These are phyloP conservation scores for Trissonchulus latispiculum DNA, from an alignment of 2,888 invertebrate genomes.

Conservation along the genomic window DNA sequence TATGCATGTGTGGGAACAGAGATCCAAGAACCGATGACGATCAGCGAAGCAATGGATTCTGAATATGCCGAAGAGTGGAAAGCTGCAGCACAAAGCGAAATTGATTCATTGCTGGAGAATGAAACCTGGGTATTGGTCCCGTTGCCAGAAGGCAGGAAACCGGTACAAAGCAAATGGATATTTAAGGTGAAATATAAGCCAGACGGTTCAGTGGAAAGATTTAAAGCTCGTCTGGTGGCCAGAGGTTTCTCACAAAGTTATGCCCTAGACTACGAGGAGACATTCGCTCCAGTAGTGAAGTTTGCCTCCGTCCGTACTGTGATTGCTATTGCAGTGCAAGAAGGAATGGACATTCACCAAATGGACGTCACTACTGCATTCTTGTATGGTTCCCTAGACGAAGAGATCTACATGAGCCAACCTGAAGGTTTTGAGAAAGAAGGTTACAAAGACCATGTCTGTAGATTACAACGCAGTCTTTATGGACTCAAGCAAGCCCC, in stretches of 20 bases:
- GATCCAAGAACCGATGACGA: not conserved
- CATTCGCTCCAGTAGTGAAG: slow-evolving; percentile 27
- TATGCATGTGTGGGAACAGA: no score
- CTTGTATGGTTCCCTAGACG: slow-evolving; percentile 27
- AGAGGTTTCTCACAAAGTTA: not conserved
- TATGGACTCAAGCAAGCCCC: slow-evolving; percentile 27
- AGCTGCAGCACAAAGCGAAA: not conserved
- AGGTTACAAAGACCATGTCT: not conserved
- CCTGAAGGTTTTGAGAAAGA: slow-evolving; percentile 25
- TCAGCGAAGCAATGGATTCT: not conserved
- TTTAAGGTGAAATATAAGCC: not conserved
- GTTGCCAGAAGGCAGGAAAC: not conserved
- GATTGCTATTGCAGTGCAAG: slow-evolving; percentile 25
- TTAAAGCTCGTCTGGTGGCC: not conserved
- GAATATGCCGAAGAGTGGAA: not conserved
- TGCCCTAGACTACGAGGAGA: slow-evolving; percentile 30
- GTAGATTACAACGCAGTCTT: slow-evolving; percentile 20
- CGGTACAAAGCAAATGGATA: not conserved
- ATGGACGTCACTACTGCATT: slow-evolving; percentile 11
- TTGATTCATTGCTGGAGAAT: not conserved
- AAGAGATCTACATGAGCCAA: slow-evolving; percentile 31
- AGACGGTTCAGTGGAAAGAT: not conserved
- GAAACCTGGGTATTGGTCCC: not conserved
- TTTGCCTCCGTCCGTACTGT: slow-evolving; percentile 28
- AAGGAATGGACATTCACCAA: slow-evolving; percentile 16